Evolutionary conservation across 2,797 vertebrate genomes (phyloP).

Genomic region (Darevskia nairensis): DNA sequence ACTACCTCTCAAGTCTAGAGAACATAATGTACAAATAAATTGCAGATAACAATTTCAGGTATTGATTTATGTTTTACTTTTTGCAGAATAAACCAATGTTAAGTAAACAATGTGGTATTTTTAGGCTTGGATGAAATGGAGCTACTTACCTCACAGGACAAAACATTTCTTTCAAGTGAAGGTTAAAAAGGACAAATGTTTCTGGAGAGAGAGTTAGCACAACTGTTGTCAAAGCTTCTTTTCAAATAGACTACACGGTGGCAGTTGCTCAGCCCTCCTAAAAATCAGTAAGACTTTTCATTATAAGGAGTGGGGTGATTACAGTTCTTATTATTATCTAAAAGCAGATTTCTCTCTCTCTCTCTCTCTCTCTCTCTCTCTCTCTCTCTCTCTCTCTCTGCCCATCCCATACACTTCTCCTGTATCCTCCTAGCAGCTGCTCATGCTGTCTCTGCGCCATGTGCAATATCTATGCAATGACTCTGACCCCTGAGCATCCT

Average conservation of each 20-base stretch:
- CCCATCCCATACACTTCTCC: background rate
- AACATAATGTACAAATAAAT: constrained; percentile 11
- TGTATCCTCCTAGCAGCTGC: background rate
- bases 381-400: background rate
- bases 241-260: too few species aligned
- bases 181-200: background rate
- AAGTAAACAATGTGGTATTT: constrained; percentile 24
- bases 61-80: background rate
- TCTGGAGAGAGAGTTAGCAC: background rate
- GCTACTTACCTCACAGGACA: constrained; percentile 1
- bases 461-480: background rate
- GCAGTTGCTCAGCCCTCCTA: background rate
- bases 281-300: background rate
- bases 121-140: background rate
- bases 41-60: constrained; percentile 6
- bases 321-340: background rate
- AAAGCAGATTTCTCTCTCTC: too few species aligned
- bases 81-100: background rate
- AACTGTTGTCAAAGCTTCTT: background rate
- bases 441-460: background rate
- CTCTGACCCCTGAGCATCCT: background rate
- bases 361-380: too few species aligned
- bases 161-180: constrained; percentile 26
- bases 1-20: background rate
- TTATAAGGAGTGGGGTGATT: background rate